phyloP scores from a whole-genome alignment of 2,888 invertebrate species.

The Sericinus montela region DNA sequence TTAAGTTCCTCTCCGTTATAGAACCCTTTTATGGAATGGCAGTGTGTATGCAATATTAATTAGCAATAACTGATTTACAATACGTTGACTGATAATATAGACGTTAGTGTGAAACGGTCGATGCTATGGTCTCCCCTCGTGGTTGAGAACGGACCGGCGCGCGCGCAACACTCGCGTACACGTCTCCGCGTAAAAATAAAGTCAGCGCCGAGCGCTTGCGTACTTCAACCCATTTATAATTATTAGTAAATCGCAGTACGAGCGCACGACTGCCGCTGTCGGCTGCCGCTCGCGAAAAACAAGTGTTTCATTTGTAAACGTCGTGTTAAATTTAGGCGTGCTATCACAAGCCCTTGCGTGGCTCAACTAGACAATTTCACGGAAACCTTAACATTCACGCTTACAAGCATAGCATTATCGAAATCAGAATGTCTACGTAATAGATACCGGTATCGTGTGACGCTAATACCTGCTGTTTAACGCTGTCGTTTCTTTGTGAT shows the following conservation, averaged over 20 bases:
- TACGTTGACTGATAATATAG: slow-evolving; percentile 60
- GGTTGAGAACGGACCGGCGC: slow-evolving; percentile 46
- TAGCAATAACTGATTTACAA: slow-evolving; percentile 60
- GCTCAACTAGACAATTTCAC: slow-evolving; percentile 38
- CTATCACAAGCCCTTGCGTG: slow-evolving; percentile 48
- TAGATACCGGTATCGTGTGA: slow-evolving; percentile 50
- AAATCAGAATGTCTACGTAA: slow-evolving; percentile 57
- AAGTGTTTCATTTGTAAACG: slow-evolving; percentile 50
- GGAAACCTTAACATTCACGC: slow-evolving; percentile 45
- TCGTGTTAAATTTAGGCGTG: slow-evolving; percentile 44
- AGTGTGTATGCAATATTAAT: slow-evolving; percentile 70
- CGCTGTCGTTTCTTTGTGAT: slow-evolving; percentile 49
- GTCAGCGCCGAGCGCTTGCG: slow-evolving; percentile 70
- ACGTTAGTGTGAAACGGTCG: slow-evolving; percentile 47
- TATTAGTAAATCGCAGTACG: slow-evolving; percentile 76
- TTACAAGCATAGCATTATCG: slow-evolving; percentile 35
- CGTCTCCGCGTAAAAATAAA: slow-evolving; percentile 78
- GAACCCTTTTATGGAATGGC: slow-evolving; percentile 57
- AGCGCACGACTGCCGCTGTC: slow-evolving; percentile 69
- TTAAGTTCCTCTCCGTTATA: slow-evolving; percentile 61
- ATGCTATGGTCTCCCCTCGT: slow-evolving; percentile 56
- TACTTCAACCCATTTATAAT: slow-evolving; percentile 77
- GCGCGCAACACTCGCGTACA: slow-evolving; percentile 67
- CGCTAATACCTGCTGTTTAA: slow-evolving; percentile 41
- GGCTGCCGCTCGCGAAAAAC: slow-evolving; percentile 66